phyloP scores from a whole-genome alignment of 2,113 vertebrate genomes.

The Thermophis baileyi region DNA sequence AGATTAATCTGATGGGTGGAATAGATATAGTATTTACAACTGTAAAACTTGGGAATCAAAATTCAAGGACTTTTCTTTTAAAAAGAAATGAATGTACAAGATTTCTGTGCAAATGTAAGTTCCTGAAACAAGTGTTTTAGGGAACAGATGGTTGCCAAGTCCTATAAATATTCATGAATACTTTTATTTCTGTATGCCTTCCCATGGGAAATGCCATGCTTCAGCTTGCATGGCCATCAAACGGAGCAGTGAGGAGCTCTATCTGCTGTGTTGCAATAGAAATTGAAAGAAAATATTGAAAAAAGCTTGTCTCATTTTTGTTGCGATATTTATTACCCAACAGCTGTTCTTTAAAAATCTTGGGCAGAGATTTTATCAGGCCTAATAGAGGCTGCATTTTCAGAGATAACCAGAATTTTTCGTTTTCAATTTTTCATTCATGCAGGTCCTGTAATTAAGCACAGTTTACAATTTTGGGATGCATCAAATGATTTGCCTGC shows the following conservation, averaged over 20 bases:
- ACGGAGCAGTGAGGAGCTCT: constrained; percentile 70
- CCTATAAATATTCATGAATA: constrained; percentile 73
- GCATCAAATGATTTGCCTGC: not conserved
- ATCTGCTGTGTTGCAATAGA: constrained; percentile 64
- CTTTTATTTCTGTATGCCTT: constrained; percentile 66
- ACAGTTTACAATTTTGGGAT: constrained; percentile 19
- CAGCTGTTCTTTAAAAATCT: constrained; percentile 58
- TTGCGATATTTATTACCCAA: constrained; percentile 54
- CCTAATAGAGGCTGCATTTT: not conserved
- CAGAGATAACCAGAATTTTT: constrained; percentile 3
- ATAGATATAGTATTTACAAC: constrained; percentile 22
- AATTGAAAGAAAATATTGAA: constrained; percentile 56
- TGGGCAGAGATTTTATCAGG: constrained; percentile 27
- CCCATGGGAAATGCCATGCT: constrained; percentile 64
- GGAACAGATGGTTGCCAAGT: constrained; percentile 68
- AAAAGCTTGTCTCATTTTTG: constrained; percentile 56
- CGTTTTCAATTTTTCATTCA: not conserved
- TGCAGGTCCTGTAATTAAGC: constrained; percentile 11
- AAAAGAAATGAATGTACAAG: constrained; percentile 5
- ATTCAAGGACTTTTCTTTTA: constrained; percentile 54
- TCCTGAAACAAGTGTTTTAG: constrained; percentile 60
- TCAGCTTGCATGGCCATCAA: constrained; percentile 67
- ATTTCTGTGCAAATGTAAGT: constrained; percentile 46
- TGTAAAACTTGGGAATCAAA: constrained; percentile 37
- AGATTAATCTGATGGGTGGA: not conserved